Evolutionary conservation across 1,140 invertebrate genomes (phyloP), one percentile per base, ranked within the genome.

Genomic region (Aradophagus sp.): DNA sequence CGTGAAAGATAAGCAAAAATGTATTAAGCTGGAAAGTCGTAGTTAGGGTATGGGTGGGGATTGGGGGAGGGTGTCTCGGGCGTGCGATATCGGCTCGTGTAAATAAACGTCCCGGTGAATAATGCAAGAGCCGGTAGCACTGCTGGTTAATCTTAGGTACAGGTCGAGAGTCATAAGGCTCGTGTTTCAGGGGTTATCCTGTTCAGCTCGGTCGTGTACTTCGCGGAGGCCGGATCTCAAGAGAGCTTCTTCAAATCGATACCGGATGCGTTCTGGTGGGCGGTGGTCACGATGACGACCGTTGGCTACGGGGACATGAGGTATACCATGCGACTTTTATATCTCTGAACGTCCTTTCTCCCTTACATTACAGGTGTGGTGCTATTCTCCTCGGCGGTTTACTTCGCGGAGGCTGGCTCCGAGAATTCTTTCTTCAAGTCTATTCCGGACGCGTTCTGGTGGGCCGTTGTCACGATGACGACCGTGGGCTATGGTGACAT

Each of bases 401-500:
- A 98, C 89, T 99, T 98, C 90, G 97, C 97, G 73, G 97, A 99
- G 89, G 96, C 96, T 84, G 96, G 96, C 87, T 92, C 94, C 82
- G 93, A 95, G 86, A 92, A 94, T 88, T 95, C 96, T 75, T 96
- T 97, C 91, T 98, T 98, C 90, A 97, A 95, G 86, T 97, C 94
- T 85, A 98, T 98, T 87, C 97, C 97, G 79, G 93, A 95, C 84
- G 95, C 95, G 70, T 97, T 97, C 88, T 97, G 96, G 96, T 98
- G 96, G 95, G 93, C 92, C 68, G 85, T 86, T 79, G 84, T 86
- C 78, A 85, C 84, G 77, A 88, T 88, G 87, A 95, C 97, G 87
- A 99, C 97, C 87, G 97, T 99, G 87, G 97, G 97, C 88, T 99
- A 99, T 92, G 98, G 98, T 90, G 98, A 99, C 90, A 99, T 99